A percentile compares a stretch with the other conserved stretches of the same genome.
phyloP scores from a whole-genome alignment of 92 coral and sea anemone genomes.

The Pocillopora meandrina region DNA sequence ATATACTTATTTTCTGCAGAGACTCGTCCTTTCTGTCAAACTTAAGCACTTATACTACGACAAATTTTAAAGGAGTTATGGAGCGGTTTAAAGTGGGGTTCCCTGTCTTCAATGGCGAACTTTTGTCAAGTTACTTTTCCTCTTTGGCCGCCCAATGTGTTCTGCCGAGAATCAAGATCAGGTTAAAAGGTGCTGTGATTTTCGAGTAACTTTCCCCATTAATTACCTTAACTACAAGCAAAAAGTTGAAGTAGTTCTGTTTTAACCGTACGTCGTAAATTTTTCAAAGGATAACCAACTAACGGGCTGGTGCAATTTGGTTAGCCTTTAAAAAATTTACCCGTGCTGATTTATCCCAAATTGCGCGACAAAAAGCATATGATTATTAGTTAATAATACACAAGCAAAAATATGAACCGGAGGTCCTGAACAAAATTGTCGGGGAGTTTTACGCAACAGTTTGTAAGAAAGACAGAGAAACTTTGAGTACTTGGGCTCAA shows the following conservation, averaged over 20 bases:
- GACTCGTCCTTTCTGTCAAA: constrained; percentile 75
- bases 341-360: no score
- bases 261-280: no score
- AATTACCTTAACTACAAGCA: background rate
- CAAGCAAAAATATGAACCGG: no score
- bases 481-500: no score
- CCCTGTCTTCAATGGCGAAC: constrained; percentile 68
- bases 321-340: no score
- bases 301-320: no score
- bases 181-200: constrained; percentile 62
- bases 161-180: constrained; percentile 70
- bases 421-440: no score
- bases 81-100: constrained; percentile 74
- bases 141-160: constrained; percentile 65
- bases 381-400: no score
- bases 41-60: constrained; percentile 75
- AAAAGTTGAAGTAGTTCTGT: background rate
- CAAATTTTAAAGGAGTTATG: constrained; percentile 71
- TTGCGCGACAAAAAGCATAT: no score
- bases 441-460: no score
- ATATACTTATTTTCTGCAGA: constrained; percentile 33
- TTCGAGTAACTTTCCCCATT: background rate
- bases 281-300: no score
- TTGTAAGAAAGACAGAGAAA: no score
- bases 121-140: constrained; percentile 70